Evolutionary conservation across 2,797 vertebrate genomes (phyloP).

Genomic region (Hydrolagus colliei): DNA sequence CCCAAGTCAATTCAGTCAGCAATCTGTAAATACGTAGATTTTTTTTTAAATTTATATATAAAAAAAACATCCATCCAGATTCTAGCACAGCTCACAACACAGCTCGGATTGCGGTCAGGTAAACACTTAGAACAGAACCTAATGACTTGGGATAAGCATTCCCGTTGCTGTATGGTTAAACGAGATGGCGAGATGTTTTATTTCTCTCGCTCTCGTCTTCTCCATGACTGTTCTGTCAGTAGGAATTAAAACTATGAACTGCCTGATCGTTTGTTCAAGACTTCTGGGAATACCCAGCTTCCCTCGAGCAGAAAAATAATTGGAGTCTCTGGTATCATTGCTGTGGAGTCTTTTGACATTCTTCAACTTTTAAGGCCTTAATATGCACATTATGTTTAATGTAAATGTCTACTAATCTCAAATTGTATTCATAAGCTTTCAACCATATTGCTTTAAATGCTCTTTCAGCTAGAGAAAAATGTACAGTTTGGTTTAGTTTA

Average conservation of each 20-base stretch:
- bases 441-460: too few species aligned
- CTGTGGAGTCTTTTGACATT: background rate
- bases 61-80: too few species aligned
- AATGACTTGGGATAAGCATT: background rate
- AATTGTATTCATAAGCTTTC: too few species aligned
- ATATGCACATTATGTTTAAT: too few species aligned
- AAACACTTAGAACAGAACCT: too few species aligned
- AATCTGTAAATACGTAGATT: too few species aligned
- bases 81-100: too few species aligned
- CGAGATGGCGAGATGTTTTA: background rate
- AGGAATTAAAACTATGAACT: background rate
- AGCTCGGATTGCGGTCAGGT: background rate
- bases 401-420: too few species aligned
- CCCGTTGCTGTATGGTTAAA: background rate
- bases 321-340: background rate
- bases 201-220: background rate
- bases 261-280: background rate
- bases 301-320: conserved; percentile 30
- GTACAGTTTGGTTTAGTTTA: too few species aligned
- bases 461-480: too few species aligned
- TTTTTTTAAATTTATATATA: too few species aligned
- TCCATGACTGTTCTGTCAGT: conserved; percentile 3
- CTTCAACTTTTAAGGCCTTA: background rate
- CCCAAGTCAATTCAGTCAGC: too few species aligned
- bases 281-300: background rate